Percentiles rank a stretch among this genome's conserved stretches.
These are phyloP conservation scores for Xyliphius kryptos DNA, from an alignment of 2,113 vertebrate genomes.

Conservation along the genomic window DNA sequence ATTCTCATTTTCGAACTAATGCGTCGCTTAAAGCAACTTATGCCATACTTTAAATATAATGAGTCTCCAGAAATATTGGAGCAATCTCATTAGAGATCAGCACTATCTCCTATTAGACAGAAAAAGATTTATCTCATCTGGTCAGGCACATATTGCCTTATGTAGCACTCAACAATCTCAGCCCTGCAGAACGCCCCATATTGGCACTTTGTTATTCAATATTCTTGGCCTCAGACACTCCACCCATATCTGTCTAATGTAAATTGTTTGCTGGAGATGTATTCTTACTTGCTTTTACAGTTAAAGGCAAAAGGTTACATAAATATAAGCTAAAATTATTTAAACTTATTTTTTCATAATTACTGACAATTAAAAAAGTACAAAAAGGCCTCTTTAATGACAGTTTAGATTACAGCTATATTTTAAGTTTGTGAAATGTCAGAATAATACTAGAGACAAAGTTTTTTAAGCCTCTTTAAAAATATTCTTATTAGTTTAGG, in stretches of 20 bases:
- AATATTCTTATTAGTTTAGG: no score
- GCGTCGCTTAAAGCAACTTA: not conserved
- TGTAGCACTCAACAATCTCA: not conserved
- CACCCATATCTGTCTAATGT: not conserved
- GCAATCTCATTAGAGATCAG: slow-evolving; percentile 9
- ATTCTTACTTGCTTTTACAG: no score
- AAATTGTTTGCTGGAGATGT: not conserved
- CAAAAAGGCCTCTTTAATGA: no score
- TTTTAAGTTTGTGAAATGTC: no score
- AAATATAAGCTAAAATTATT: no score
- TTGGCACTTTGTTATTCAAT: not conserved
- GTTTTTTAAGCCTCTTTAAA: no score
- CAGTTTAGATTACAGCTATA: no score
- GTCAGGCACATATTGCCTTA: not conserved
- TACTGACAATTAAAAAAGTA: no score
- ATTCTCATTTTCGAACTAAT: slow-evolving; percentile 3
- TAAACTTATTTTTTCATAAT: no score
- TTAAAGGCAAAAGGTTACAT: no score
- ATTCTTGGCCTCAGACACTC: not conserved
- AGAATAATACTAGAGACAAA: no score
- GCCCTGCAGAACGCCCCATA: not conserved
- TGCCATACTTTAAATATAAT: not conserved
- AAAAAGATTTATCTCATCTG: slow-evolving; percentile 5
- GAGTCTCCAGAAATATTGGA: not conserved
- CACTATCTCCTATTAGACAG: slow-evolving; percentile 5